Evolutionary conservation across 2,113 vertebrate genomes (phyloP), one percentile per base, ranked within the genome.

Genomic region (Reinhardtius hippoglossoides): DNA sequence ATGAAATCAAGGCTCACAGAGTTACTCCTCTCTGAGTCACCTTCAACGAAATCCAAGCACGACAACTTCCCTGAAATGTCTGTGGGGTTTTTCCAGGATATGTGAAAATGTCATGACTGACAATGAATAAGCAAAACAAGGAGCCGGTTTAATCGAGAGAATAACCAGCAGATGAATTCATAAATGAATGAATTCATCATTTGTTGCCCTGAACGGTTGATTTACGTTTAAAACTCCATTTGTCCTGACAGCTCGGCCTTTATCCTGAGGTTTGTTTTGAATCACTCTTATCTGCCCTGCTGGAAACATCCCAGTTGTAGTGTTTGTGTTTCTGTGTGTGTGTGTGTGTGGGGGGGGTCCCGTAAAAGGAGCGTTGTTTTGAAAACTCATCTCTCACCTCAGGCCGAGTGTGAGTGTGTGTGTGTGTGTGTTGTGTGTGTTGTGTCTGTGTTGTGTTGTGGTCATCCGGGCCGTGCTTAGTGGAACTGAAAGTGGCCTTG

Each of bases 291-390:
- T 69, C 50, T 26, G 46, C 27, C 1, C 23, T 27, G 18, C n/a
- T 48, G 40, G 1, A 20, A 44, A 44, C 42, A 44, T 14, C 42
- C 4, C 1, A 31, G 27, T 31, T 15, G 35, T 35, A 12, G 56
- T 55, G 48, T 31, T 6, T 31, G 27, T 27, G 27, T 27, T 0
- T 27, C 4, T 27, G 27, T 27, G n/a, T n/a, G n/a, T n/a, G n/a
- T n/a, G n/a, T n/a, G n/a, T n/a, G n/a, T n/a, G n/a, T n/a, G n/a
- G 1, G 35, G 31, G 31, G 31, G 6, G 16, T 4, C 13, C 5
- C 6, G 52, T 3, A 37, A 73, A 37, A 62, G 74, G 13, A 70
- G 67, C 76, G 5, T 66, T 82, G 68, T 75, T 84, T 23, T 79
- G 44, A 66, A 68, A 24, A 52, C 54, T 63, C 60, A 27, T 52